phyloP scores from a whole-genome alignment of 2,888 invertebrate species.

The Mesoligia furuncula region DNA sequence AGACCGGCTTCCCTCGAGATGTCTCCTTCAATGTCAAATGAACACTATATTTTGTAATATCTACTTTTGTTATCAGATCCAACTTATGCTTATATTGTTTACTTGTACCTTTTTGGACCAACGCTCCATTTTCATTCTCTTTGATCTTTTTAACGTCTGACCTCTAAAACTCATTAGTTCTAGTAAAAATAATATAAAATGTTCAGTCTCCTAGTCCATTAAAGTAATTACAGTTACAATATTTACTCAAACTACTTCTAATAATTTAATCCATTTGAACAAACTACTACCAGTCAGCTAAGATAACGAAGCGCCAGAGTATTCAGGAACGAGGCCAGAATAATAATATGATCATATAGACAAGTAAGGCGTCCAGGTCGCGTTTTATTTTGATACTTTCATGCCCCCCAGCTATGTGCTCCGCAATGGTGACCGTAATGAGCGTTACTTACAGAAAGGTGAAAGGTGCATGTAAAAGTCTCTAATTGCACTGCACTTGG shows the following conservation, averaged over 20 bases:
- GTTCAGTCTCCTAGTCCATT: conserved; percentile 8
- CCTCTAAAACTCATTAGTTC: conserved; percentile 12
- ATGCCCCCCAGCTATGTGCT: conserved; percentile 74
- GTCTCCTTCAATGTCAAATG: conserved; percentile 48
- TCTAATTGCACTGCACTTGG: conserved; percentile 66
- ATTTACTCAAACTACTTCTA: conserved; percentile 47
- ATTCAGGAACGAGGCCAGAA: conserved; percentile 61
- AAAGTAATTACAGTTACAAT: conserved; percentile 34
- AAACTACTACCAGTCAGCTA: conserved; percentile 62
- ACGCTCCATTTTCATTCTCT: neutral
- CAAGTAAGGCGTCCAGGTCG: conserved; percentile 65
- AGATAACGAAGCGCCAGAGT: conserved; percentile 68
- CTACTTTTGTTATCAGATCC: conserved; percentile 24
- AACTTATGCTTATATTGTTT: conserved; percentile 17
- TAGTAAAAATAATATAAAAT: conserved; percentile 7
- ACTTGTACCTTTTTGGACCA: conserved; percentile 3
- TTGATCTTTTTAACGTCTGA: conserved; percentile 17
- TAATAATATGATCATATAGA: conserved; percentile 61
- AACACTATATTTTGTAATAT: conserved; percentile 24
- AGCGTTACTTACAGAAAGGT: conserved; percentile 66
- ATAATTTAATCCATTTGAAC: conserved; percentile 61
- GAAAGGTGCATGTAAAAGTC: conserved; percentile 75
- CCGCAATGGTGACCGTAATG: conserved; percentile 71
- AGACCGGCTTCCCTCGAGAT: conserved; percentile 58
- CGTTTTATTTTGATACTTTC: conserved; percentile 77